Percentiles rank a stretch among this genome's conserved stretches.
These are phyloP conservation scores for Pasiphila rectangulata DNA, from an alignment of 2,888 invertebrate genomes.

Conservation along the genomic window DNA sequence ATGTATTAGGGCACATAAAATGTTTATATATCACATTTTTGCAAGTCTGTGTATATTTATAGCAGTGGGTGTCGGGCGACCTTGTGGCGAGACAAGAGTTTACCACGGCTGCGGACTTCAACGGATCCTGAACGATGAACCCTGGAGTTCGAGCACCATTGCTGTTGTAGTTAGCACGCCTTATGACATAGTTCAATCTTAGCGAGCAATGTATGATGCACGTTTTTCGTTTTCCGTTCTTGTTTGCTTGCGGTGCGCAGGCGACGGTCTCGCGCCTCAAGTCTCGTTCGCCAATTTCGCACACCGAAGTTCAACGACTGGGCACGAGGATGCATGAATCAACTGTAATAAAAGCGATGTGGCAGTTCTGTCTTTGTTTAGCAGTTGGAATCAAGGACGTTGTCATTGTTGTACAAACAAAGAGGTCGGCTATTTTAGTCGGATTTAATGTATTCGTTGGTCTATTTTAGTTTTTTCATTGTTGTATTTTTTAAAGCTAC, in stretches of 20 bases:
- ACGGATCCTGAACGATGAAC: constrained; percentile 21
- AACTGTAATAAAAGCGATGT: constrained; percentile 51
- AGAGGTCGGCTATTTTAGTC: constrained; percentile 18
- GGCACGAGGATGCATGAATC: constrained; percentile 56
- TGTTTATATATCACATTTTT: constrained; percentile 71
- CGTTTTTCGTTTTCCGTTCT: neutral
- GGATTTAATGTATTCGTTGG: constrained; percentile 5
- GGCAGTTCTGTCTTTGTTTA: constrained; percentile 49
- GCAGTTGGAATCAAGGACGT: constrained; percentile 34
- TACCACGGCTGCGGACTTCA: constrained; percentile 42
- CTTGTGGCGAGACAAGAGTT: constrained; percentile 67
- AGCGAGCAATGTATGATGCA: constrained; percentile 39
- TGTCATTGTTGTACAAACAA: constrained; percentile 37
- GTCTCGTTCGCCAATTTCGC: constrained; percentile 75
- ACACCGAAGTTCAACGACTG: constrained; percentile 76
- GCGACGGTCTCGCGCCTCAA: constrained; percentile 57
- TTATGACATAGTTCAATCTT: neutral
- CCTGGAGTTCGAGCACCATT: constrained; percentile 30
- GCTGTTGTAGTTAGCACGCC: constrained; percentile 24
- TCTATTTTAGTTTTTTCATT: neutral
- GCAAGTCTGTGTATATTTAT: constrained; percentile 76
- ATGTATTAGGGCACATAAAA: constrained; percentile 58
- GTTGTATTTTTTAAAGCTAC: neutral
- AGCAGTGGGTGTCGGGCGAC: constrained; percentile 73
- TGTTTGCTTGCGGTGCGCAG: constrained; percentile 32